Base-by-base conservation (phyloP, 1,140 invertebrate species). In the Anastrepha ludens region DNA sequence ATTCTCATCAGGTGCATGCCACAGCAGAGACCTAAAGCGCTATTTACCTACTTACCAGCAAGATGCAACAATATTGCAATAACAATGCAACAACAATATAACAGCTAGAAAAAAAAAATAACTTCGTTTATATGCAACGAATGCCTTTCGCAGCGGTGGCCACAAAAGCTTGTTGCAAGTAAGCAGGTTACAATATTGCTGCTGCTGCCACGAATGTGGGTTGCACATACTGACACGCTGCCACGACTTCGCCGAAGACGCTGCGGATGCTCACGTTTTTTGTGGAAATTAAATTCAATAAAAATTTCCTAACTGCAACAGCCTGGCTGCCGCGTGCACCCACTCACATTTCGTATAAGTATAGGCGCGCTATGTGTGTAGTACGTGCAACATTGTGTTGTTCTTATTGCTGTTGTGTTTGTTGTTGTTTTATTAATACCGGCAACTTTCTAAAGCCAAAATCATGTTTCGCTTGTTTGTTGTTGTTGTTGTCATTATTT, bases 231-330 rank as follows among this genome's bases (percentile, higher is more conserved):
- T 44, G n/a, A 50, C 44, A 47, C 44, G 70, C 39, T 13, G 17
- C 9, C 67, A 55, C 74, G 47, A 50, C 44, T n/a, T 9, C 74
- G 44, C 44, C 47, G 47, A 55, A 9, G 74, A 81, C 47, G 15
- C 44, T 81, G 47, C 74, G 47, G 47, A 58, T 81, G 47, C 74
- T 81, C 47, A 81, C 47, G 74, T 81, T 81, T 81, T 50, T 81
- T 55, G 74, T 50, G 74, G 44, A 81, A 81, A 81, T 81, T 81
- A 55, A 81, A 81, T 81, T 81, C 74, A 81, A 81, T 81, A 81
- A 81, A 78, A 55, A 81, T 81, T 55, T 50, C 74, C 55, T 55
- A 81, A 81, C 15, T 81, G 47, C 74, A 50, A 55, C 74, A 55
- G 74, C 47, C 74, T 55, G 74, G 64, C 7, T 67, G 64, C 11